A percentile compares a stretch with the other conserved stretches of the same genome.
These are phyloP conservation scores for Eristalis intricaria DNA, from an alignment of 2,888 invertebrate genomes.

Conservation along the genomic window DNA sequence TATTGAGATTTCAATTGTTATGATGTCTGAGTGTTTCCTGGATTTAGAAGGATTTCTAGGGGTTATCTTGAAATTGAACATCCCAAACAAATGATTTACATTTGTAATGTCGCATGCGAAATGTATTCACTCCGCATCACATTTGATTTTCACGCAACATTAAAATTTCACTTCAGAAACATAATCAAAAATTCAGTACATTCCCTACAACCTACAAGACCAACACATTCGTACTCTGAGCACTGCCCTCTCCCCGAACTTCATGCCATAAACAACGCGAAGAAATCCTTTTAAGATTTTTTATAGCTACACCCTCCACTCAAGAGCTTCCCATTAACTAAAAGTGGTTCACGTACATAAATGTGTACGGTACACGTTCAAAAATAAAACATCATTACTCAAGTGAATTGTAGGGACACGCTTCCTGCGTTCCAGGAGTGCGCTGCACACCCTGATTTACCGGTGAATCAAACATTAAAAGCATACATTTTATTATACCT, in stretches of 20 bases:
- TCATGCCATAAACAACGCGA: not conserved
- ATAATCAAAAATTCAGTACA: constrained; percentile 23
- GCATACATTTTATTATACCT: constrained; percentile 8
- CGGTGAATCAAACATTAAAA: constrained; percentile 29
- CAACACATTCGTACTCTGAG: not conserved
- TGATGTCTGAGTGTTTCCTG: too few relatives aligned
- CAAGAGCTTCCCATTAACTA: constrained; percentile 23
- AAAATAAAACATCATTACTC: constrained; percentile 45
- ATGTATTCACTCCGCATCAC: constrained; percentile 1
- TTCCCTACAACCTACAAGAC: constrained; percentile 1
- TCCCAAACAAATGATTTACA: too few relatives aligned
- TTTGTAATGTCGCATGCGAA: not conserved
- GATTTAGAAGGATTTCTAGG: too few relatives aligned
- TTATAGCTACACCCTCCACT: not conserved
- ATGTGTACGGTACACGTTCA: constrained; percentile 5
- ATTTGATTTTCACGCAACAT: constrained; percentile 10
- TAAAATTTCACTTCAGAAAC: not conserved
- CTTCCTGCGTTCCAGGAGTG: constrained; percentile 17
- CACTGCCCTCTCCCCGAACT: not conserved
- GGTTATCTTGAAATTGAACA: too few relatives aligned
- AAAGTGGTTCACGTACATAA: constrained; percentile 31
- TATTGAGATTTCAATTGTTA: too few relatives aligned
- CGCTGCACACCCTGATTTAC: constrained; percentile 10
- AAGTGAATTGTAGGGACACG: constrained; percentile 24
- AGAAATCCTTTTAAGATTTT: constrained; percentile 26